Evolutionary conservation across 2,888 invertebrate genomes (phyloP).

Genomic region (Polymixis lichenea): DNA sequence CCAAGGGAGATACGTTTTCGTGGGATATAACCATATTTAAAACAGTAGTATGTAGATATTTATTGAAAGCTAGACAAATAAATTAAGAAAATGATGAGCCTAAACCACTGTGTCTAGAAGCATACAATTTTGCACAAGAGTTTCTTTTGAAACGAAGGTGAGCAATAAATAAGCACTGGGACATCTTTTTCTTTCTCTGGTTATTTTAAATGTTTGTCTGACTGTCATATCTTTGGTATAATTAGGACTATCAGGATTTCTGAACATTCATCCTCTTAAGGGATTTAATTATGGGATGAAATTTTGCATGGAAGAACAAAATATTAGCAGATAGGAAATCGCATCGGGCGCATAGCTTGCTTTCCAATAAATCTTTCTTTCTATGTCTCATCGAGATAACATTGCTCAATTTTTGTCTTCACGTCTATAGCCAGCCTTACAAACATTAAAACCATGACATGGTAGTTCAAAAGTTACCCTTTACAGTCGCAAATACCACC

Average conservation of each 20-base stretch:
- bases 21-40: background rate
- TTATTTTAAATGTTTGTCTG: too few species aligned
- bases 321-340: too few species aligned
- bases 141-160: background rate
- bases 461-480: slow-evolving; percentile 41
- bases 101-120: too few species aligned
- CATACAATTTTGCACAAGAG: background rate
- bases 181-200: too few species aligned
- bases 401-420: background rate
- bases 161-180: background rate
- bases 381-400: too few species aligned
- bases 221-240: too few species aligned
- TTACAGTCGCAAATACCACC: slow-evolving; percentile 27
- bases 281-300: too few species aligned
- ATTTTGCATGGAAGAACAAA: too few species aligned
- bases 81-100: background rate
- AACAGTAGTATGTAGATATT: background rate
- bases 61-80: background rate
- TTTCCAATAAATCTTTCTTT: too few species aligned
- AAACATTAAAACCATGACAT: slow-evolving; percentile 18
- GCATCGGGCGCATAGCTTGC: too few species aligned
- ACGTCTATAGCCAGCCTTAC: slow-evolving; percentile 20
- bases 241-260: too few species aligned
- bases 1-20: background rate
- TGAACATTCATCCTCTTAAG: too few species aligned